phyloP scores from a whole-genome alignment of 2,797 vertebrate genomes.

The Lepilemur ruficaudatus region DNA sequence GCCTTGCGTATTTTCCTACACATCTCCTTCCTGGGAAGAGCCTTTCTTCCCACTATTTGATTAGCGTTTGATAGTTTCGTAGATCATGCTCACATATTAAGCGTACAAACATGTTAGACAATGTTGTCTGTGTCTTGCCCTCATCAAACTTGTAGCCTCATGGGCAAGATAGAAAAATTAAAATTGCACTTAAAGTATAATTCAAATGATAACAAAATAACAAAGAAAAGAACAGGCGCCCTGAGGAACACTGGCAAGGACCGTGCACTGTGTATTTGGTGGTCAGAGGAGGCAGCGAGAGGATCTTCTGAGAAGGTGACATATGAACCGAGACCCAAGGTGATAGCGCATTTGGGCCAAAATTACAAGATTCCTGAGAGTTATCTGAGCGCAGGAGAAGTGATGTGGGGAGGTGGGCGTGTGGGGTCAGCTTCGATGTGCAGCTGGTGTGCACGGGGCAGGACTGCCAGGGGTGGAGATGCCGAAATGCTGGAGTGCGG shows the following conservation, averaged over 20 bases:
- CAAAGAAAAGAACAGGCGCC: background rate
- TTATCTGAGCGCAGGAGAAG: background rate
- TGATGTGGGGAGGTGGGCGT: rapidly evolving
- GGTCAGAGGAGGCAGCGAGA: background rate
- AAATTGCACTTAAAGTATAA: background rate
- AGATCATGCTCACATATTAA: background rate
- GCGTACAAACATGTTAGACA: rapidly evolving
- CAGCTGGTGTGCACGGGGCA: too few species aligned
- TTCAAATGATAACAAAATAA: background rate
- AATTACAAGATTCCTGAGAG: too few species aligned
- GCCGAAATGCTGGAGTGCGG: rapidly evolving
- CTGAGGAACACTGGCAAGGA: background rate
- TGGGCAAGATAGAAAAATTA: background rate
- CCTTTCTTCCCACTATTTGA: background rate
- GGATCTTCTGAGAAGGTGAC: background rate
- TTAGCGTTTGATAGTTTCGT: background rate
- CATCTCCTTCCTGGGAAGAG: background rate
- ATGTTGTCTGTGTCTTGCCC: rapidly evolving
- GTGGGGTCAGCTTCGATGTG: background rate
- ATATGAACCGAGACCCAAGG: rapidly evolving
- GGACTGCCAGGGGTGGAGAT: background rate
- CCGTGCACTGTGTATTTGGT: rapidly evolving
- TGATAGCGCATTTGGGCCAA: rapidly evolving
- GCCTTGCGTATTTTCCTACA: rapidly evolving
- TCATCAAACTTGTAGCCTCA: background rate